Evolutionary conservation across 2,797 vertebrate genomes (phyloP).

Genomic region (Hirundo rustica): DNA sequence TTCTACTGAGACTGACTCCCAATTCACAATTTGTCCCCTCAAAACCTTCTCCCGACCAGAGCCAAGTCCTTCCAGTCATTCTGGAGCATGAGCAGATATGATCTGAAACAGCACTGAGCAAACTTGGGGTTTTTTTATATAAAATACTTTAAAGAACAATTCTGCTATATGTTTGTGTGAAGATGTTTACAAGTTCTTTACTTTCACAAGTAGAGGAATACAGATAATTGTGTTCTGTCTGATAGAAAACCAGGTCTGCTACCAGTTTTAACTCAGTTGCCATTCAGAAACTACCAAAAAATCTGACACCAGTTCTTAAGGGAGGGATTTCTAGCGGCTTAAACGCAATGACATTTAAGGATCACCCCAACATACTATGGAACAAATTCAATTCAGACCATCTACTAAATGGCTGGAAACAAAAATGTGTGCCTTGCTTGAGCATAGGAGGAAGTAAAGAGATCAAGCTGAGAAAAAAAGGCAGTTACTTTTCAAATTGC

Average conservation of each 20-base stretch:
- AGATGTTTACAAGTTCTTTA: neutral
- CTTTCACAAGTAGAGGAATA: neutral
- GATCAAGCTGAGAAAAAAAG: neutral
- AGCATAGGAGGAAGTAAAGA: neutral
- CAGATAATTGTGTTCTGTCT: neutral
- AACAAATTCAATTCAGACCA: neutral
- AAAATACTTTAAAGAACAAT: neutral
- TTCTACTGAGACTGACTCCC: neutral
- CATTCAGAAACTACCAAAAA: neutral
- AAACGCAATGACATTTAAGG: neutral
- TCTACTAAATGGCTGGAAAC: neutral
- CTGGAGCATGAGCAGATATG: neutral
- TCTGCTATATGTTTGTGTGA: neutral
- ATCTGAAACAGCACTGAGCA: neutral
- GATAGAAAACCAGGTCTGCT: neutral
- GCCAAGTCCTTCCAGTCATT: neutral
- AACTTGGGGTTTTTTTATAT: neutral
- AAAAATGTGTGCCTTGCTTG: neutral
- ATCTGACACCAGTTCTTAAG: neutral
- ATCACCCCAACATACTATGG: neutral
- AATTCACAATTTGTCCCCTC: neutral
- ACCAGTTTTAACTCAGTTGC: neutral
- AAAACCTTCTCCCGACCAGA: neutral
- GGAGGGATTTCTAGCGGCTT: neutral
- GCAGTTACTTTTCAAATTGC: conserved; percentile 2